Percentiles rank a stretch among this genome's conserved stretches.
Conservation (phyloP, 1,140 invertebrate species). For the Latrodectus geometricus region DNA sequence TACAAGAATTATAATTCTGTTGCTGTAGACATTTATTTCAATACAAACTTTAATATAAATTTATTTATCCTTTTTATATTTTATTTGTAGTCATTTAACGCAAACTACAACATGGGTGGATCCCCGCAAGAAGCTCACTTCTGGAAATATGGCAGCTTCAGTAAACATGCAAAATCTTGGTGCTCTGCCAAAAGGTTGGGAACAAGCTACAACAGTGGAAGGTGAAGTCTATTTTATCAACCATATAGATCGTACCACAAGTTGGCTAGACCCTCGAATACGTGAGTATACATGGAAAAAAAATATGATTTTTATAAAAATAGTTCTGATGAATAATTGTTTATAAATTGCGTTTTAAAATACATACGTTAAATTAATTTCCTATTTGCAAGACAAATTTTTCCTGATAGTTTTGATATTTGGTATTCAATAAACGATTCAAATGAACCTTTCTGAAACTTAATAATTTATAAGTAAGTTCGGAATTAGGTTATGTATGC, state of each 20-base stretch:
- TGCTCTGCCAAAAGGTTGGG: slow-evolving; percentile 93
- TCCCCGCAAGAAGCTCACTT: slow-evolving; percentile 85
- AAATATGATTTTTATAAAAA: no score
- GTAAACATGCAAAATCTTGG: slow-evolving; percentile 72
- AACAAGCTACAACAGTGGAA: slow-evolving; percentile 90
- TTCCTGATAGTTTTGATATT: no score
- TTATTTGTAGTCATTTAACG: slow-evolving; percentile 82
- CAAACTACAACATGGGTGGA: slow-evolving; percentile 96
- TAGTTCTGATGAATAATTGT: no score
- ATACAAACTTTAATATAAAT: background rate
- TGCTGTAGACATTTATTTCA: background rate
- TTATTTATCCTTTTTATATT: background rate
- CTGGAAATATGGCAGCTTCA: slow-evolving; percentile 64
- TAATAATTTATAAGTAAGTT: no score
- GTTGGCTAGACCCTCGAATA: slow-evolving; percentile 85
- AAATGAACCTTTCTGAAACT: no score
- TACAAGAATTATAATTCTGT: no score
- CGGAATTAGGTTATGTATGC: no score
- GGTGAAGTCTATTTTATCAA: slow-evolving; percentile 98
- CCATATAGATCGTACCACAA: slow-evolving; percentile 91
- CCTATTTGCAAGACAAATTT: no score
- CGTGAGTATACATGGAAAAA: slow-evolving; percentile 31
- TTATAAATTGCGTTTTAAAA: no score
- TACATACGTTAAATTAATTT: no score
- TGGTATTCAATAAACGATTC: no score